Base-by-base conservation (phyloP, 2,797 vertebrate genomes). In the Falco rusticolus region DNA sequence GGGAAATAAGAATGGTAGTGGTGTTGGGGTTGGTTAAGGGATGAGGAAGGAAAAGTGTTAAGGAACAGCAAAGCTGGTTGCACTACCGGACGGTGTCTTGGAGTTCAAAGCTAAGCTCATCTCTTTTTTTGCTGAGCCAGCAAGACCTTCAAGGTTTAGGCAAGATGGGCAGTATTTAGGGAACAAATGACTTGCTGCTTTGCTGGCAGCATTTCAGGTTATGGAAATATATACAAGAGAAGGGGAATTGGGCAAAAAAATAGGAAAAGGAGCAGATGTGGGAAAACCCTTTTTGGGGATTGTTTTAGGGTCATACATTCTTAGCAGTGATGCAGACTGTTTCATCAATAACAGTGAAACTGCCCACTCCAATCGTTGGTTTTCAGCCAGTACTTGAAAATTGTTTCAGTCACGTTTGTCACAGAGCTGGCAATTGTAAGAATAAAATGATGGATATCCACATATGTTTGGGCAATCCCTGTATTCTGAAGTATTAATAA, bases 71-170 rank as follows among this genome's bases (percentile, higher is more conserved):
- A 2, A 2, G 43, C 24, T 70, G 65, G 4, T 26, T 70, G 68
- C 29, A 3, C 5, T 85, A 71, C 71, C 84, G 93, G 72, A 60
- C 82, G 51, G 54, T 14, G 51, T 11, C 41, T 68, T 70, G 85
- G 80, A 81, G 78, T 65, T 79, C 74, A 78, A 3, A 82, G 94
- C 81, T 68, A 10, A 9, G 65, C 85, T 88, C 18, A 45, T 60
- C 57, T 87, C 84, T 48, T 53, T 53, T 25, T 79, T 22, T 94
- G 94, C 94, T 95, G 92, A 96, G 88, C 77, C 80, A 93, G 93
- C 92, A 84, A 13, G 77, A 56, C 17, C 57, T 41, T 12, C 2
- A 26, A 66, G 66, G 37, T 37, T 69, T 43, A 33, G 83, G 88
- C 50, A 65, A 75, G 51, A 6, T 25, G 21, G 68, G 81, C 77